These are phyloP conservation scores for Channa maculata DNA, from an alignment of 2,113 vertebrate genomes.

Conservation along the genomic window DNA sequence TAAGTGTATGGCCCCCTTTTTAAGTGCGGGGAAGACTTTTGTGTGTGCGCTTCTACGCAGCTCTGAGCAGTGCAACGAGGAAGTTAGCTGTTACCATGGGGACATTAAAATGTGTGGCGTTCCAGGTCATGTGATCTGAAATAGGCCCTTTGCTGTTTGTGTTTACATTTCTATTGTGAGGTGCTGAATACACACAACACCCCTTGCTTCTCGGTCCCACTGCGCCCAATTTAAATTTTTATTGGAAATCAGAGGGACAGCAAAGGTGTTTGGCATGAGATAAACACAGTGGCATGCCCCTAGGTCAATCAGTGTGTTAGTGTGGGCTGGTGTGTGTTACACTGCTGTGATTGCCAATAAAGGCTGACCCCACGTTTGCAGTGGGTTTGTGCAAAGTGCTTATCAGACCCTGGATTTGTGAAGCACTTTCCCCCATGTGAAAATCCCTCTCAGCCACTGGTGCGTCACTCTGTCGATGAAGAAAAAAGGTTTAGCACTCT, in stretches of 20 bases:
- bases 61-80: slow-evolving; percentile 50
- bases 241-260: slow-evolving; percentile 81
- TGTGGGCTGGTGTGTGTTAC: slow-evolving; percentile 56
- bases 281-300: slow-evolving; percentile 73
- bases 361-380: slow-evolving; percentile 65
- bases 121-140: slow-evolving; percentile 74
- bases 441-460: slow-evolving; percentile 83
- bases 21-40: slow-evolving; percentile 36
- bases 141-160: slow-evolving; percentile 77
- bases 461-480: slow-evolving; percentile 80
- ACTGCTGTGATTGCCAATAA: slow-evolving; percentile 69
- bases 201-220: slow-evolving; percentile 61
- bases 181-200: slow-evolving; percentile 37
- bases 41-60: slow-evolving; percentile 53
- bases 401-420: slow-evolving; percentile 66
- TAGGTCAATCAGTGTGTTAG: slow-evolving; percentile 69
- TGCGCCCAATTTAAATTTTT: slow-evolving; percentile 78
- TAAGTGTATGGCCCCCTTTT: slow-evolving; percentile 22
- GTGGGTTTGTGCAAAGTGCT: slow-evolving; percentile 65
- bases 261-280: slow-evolving; percentile 83
- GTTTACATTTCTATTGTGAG: slow-evolving; percentile 75
- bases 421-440: slow-evolving; percentile 79
- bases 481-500: slow-evolving; percentile 80
- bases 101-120: slow-evolving; percentile 74
- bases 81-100: slow-evolving; percentile 78